These are phyloP conservation scores for Rhombomys opimus DNA, from an alignment of 2,113 vertebrate species.

Conservation along the genomic window DNA sequence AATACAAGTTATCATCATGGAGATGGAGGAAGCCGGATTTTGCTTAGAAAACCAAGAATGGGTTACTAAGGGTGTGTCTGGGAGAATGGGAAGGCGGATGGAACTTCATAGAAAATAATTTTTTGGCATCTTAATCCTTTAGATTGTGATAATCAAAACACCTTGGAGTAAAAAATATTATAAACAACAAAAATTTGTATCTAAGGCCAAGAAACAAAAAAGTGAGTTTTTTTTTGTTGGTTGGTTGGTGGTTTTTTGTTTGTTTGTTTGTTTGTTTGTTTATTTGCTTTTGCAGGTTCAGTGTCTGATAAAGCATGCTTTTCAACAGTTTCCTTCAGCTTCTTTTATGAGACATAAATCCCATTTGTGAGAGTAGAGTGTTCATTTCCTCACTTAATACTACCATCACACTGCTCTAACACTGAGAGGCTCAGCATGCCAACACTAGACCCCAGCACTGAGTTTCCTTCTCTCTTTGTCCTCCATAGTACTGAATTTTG, in stretches of 20 bases:
- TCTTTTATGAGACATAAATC: neutral
- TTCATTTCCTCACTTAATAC: neutral
- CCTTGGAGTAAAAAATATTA: neutral
- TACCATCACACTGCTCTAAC: neutral
- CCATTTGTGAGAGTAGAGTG: neutral
- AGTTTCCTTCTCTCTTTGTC: neutral
- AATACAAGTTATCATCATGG: neutral
- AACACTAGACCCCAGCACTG: neutral
- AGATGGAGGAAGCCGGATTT: neutral
- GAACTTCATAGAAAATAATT: neutral
- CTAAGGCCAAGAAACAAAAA: neutral
- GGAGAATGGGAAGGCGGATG: neutral
- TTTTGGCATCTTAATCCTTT: neutral
- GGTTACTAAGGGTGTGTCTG: neutral
- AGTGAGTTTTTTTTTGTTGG: no score
- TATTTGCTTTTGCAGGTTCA: neutral
- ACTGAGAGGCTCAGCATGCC: neutral
- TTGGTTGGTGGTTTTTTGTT: no score
- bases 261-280: no score
- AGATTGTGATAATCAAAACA: neutral
- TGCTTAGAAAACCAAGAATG: neutral
- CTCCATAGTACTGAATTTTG: neutral
- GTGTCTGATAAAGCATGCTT: neutral
- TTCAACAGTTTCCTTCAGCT: neutral
- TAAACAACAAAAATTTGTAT: neutral